These are phyloP conservation scores for Andrena camellia DNA, from an alignment of 2,888 invertebrate species.

Conservation along the genomic window DNA sequence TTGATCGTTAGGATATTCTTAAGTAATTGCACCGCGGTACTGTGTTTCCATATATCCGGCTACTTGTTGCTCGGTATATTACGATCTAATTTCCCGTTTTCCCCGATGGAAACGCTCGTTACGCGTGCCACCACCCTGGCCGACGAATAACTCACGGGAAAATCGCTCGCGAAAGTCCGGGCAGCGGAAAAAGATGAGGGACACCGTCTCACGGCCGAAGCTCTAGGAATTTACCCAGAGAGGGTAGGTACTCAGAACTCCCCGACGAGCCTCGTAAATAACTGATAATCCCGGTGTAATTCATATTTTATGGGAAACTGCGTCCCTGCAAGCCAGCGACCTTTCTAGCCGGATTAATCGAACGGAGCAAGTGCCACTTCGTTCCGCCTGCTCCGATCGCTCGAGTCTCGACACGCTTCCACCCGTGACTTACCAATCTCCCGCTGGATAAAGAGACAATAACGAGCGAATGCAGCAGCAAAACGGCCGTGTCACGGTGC, in stretches of 20 bases:
- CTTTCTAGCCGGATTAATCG: slow-evolving; percentile 22
- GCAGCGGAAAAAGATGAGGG: slow-evolving; percentile 2
- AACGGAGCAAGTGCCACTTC: slow-evolving; percentile 15
- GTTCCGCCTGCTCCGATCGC: slow-evolving; percentile 10
- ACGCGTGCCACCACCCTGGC: neutral
- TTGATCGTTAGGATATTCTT: neutral
- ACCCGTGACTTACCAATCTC: slow-evolving; percentile 6
- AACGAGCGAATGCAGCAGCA: neutral
- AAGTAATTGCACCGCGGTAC: neutral
- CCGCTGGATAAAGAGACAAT: neutral
- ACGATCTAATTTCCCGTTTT: slow-evolving; percentile 31
- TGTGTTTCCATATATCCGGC: neutral
- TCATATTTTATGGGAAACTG: slow-evolving; percentile 39
- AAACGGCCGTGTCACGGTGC: neutral
- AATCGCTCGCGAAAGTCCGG: slow-evolving; percentile 18
- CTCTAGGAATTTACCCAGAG: slow-evolving; percentile 12
- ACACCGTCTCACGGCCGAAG: neutral
- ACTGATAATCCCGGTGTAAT: slow-evolving; percentile 45
- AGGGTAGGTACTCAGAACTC: neutral
- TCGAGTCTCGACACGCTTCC: slow-evolving; percentile 38
- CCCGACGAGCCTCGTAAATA: slow-evolving; percentile 41
- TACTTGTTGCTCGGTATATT: slow-evolving; percentile 38
- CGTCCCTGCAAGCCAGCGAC: neutral
- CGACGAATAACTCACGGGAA: slow-evolving; percentile 8
- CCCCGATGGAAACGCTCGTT: neutral